phyloP scores from a whole-genome alignment of 2,113 vertebrate species.

The Gymnorhina tibicen region DNA sequence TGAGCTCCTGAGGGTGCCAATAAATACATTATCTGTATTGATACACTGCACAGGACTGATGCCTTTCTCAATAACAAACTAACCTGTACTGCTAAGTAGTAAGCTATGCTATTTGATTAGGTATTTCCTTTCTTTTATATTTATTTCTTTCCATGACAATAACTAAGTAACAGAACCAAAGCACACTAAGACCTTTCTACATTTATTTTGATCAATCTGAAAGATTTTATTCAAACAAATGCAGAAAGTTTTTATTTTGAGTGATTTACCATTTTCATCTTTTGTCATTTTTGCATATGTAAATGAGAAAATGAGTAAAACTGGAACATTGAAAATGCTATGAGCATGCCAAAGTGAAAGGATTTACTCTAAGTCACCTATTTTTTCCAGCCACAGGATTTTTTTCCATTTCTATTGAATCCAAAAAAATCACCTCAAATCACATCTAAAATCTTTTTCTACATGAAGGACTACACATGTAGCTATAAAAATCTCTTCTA shows the following conservation, averaged over 20 bases:
- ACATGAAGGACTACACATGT: fast-evolving
- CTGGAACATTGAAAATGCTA: background rate
- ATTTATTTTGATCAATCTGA: background rate
- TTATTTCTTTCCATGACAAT: background rate
- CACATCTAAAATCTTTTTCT: background rate
- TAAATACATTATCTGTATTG: background rate
- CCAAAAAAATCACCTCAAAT: background rate
- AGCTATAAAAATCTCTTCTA: background rate
- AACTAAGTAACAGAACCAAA: background rate
- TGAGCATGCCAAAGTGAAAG: background rate
- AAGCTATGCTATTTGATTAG: background rate
- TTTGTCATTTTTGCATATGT: background rate
- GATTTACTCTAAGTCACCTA: background rate
- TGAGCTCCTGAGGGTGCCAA: background rate
- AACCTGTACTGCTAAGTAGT: background rate
- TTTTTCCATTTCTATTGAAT: background rate
- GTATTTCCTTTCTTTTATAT: background rate
- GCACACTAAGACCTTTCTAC: background rate
- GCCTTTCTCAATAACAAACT: background rate
- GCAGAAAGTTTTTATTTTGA: background rate
- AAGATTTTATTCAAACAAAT: background rate
- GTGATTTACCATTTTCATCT: background rate
- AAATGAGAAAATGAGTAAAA: background rate
- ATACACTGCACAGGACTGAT: background rate
- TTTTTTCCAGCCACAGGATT: background rate